These are phyloP conservation scores for Opisthocomus hoazin DNA, from an alignment of 2,113 vertebrate genomes.

Conservation along the genomic window DNA sequence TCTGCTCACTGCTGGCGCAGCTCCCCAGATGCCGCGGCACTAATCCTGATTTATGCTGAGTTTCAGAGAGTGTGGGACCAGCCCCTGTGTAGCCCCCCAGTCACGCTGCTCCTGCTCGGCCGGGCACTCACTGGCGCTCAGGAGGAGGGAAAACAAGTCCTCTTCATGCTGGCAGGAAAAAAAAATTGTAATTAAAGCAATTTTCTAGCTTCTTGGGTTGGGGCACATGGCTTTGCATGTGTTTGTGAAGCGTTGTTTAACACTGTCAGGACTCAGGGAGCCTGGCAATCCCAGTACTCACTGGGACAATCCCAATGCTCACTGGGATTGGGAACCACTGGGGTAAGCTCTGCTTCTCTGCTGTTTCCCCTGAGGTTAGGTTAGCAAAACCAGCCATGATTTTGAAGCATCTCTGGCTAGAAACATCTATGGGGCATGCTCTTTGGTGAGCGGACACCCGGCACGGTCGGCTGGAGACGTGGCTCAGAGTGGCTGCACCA, in stretches of 20 bases:
- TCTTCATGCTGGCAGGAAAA: not conserved
- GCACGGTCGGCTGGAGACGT: not conserved
- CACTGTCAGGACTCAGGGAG: not conserved
- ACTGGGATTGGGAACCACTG: rapidly evolving
- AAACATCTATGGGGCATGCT: not conserved
- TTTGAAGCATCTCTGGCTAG: not conserved
- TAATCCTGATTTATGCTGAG: slow-evolving; percentile 52
- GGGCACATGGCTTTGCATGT: rapidly evolving
- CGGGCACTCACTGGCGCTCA: rapidly evolving
- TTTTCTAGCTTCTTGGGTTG: not conserved
- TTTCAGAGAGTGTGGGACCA: rapidly evolving
- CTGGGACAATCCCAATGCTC: not conserved
- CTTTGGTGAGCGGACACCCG: not conserved
- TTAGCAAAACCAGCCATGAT: not conserved
- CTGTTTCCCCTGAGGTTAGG: not conserved
- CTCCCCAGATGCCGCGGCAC: not conserved
- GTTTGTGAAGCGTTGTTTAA: not conserved
- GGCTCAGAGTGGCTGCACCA: not conserved
- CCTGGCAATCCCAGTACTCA: not conserved
- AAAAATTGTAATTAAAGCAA: not conserved
- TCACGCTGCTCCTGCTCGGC: rapidly evolving
- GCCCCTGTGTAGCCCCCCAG: not conserved
- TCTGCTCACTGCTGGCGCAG: not conserved
- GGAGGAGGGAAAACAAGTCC: rapidly evolving
- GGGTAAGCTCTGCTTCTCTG: not conserved